Evolutionary conservation across 2,888 invertebrate genomes (phyloP).

Genomic region (Taphrorychus bicolor): DNA sequence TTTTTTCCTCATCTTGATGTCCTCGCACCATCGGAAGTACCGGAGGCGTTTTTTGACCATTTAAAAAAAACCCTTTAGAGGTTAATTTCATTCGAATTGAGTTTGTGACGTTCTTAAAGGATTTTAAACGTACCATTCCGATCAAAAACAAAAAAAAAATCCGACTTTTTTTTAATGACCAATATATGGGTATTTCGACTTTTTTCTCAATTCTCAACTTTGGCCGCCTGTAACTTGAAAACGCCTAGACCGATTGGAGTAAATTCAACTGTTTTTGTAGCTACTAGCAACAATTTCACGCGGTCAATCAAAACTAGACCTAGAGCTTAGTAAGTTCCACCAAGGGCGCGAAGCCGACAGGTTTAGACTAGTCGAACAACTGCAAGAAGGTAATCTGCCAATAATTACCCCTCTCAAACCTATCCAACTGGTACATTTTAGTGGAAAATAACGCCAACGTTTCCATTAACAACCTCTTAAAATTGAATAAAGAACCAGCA

Average conservation of each 20-base stretch:
- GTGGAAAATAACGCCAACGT: constrained; percentile 72
- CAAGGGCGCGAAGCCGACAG: constrained; percentile 70
- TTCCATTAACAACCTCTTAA: constrained; percentile 71
- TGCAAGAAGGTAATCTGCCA: constrained; percentile 67
- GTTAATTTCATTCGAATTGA: too few species aligned
- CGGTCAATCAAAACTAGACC: constrained; percentile 72
- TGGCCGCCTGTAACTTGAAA: constrained; percentile 15
- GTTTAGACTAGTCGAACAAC: constrained; percentile 66
- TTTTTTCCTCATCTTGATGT: too few species aligned
- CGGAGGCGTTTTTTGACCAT: too few species aligned
- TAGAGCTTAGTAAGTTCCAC: constrained; percentile 73
- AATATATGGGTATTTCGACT: too few species aligned
- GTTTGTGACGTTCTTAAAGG: too few species aligned
- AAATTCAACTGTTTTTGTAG: constrained; percentile 58
- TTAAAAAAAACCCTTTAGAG: too few species aligned
- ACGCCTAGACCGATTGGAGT: constrained; percentile 2
- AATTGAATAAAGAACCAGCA: constrained; percentile 68
- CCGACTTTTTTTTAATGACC: too few species aligned
- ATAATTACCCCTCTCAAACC: too few species aligned
- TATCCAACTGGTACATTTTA: constrained; percentile 48
- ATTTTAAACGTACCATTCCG: too few species aligned
- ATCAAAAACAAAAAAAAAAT: too few species aligned
- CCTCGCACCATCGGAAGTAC: background rate
- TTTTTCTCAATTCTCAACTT: too few species aligned
- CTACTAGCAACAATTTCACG: constrained; percentile 64